Conservation (phyloP, 2,888 invertebrate genomes). For the Macrosiphum euphorbiae region DNA sequence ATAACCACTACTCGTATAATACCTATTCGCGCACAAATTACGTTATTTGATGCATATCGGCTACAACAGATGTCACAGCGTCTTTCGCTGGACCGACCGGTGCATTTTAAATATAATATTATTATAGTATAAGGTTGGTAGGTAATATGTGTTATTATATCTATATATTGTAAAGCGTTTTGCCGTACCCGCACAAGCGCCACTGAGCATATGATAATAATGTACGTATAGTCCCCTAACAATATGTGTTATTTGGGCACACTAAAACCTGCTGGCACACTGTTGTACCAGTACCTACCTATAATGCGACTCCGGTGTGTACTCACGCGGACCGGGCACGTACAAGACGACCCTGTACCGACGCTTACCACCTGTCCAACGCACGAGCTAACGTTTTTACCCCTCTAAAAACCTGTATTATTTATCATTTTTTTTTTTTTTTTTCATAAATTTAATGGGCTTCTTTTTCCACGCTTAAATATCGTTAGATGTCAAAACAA, state of each 20-base stretch:
- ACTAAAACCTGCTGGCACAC: constrained; percentile 9
- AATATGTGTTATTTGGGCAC: constrained; percentile 6
- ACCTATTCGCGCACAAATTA: background rate
- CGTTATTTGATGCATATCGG: background rate
- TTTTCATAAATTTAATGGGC: background rate
- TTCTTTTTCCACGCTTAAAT: background rate
- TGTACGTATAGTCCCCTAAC: background rate
- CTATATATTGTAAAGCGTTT: background rate
- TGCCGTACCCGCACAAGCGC: constrained; percentile 21
- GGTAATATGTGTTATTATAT: background rate
- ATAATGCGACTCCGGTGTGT: background rate
- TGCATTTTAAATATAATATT: background rate
- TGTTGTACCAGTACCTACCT: background rate
- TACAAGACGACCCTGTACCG: background rate
- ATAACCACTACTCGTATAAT: background rate
- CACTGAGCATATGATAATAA: background rate
- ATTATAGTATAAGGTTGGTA: background rate
- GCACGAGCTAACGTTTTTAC: constrained; percentile 49
- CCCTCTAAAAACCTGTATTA: constrained; percentile 18
- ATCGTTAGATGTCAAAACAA: constrained; percentile 32
- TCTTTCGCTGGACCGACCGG: background rate
- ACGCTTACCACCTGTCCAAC: constrained; percentile 58
- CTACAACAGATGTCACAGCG: background rate
- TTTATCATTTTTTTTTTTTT: constrained; percentile 33
- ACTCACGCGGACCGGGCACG: background rate